Percentiles rank a stretch among this genome's conserved stretches.
These are phyloP conservation scores for Liopterus haemorrhoidalis DNA, from an alignment of 2,888 invertebrate species.

Conservation along the genomic window DNA sequence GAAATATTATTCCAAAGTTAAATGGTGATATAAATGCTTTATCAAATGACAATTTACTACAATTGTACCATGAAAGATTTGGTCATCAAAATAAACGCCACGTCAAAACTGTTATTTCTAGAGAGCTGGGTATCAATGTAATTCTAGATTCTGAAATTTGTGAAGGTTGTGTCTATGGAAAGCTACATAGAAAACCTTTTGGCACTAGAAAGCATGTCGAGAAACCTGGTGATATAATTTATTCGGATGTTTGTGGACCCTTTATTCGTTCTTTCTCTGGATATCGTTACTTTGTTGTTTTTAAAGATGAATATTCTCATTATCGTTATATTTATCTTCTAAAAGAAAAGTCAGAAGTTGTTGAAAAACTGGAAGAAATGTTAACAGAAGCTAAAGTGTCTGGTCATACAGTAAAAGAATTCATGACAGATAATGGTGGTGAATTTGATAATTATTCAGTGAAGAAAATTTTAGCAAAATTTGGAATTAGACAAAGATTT, in stretches of 20 bases:
- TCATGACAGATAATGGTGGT: conserved; percentile 36
- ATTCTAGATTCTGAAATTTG: conserved; percentile 28
- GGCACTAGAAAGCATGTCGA: conserved; percentile 25
- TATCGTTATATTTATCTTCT: conserved; percentile 32
- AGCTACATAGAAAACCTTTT: conserved; percentile 30
- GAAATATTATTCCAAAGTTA: not conserved
- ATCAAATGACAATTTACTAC: conserved; percentile 21
- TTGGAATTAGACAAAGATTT: conserved; percentile 28
- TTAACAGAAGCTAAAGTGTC: conserved; percentile 28
- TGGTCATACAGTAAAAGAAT: conserved; percentile 34
- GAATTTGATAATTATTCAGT: conserved; percentile 35
- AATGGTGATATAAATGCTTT: conserved; percentile 2
- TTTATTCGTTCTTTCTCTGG: conserved; percentile 19
- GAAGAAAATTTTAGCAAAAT: conserved; percentile 26
- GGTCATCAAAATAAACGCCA: conserved; percentile 35
- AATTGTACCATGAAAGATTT: conserved; percentile 33
- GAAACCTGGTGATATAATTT: conserved; percentile 29
- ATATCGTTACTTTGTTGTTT: conserved; percentile 19
- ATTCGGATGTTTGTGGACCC: conserved; percentile 33
- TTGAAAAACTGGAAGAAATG: conserved; percentile 28
- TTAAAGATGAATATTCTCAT: conserved; percentile 30
- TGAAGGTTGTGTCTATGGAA: conserved; percentile 32
- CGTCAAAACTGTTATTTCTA: conserved; percentile 29
- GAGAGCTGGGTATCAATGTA: conserved; percentile 29
- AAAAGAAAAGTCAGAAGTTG: conserved; percentile 32